Evolutionary conservation across 2,113 vertebrate species (phyloP), one percentile per base, ranked within the genome.

Genomic region (Pongo pygmaeus): DNA sequence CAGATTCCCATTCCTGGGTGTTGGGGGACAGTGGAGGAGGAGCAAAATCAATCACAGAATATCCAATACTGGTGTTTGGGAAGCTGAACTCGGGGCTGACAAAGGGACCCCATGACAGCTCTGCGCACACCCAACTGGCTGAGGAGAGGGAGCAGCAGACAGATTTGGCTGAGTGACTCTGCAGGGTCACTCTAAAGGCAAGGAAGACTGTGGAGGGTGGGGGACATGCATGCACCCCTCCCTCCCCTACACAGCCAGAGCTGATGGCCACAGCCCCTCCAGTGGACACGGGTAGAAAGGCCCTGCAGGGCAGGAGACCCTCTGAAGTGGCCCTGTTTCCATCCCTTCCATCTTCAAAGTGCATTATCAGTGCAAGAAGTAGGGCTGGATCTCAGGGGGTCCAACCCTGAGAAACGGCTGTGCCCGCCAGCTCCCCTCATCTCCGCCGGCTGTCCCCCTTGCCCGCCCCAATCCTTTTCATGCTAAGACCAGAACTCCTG

Each of bases 401-500:
- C 94, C 94, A 69, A 81, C 48, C 70, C 94, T 92, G 92, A 95
- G 95, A 93, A 84, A 96, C 95, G 97, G 84, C 95, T 97, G 94
- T 95, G 92, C 98, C 95, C 90, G 96, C 94, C 93, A 94, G 97
- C 97, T 96, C 92, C 91, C 79, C 95, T 84, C 8, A 35, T n/a
- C 67, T 85, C 94, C 69, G 77, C 79, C 83, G 52, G 48, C 57
- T 18, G 7, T 59, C 89, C 95, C 93, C 93, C 84, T 97, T 86
- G 50, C 70, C 93, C 77, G 4, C 94, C 98, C 91, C 30, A 75
- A 69, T 79, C 83, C 91, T 90, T 97, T 96, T 97, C 96, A 97
- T 79, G 96, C 99, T 99, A 99, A 97, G 99, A 99, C 99, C 99
- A 99, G 98, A 99, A 99, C 92, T 99, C 99, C 80, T 99, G 99